These are phyloP conservation scores for Anguilla obscura DNA, from an alignment of 2,797 vertebrate species.

Conservation along the genomic window DNA sequence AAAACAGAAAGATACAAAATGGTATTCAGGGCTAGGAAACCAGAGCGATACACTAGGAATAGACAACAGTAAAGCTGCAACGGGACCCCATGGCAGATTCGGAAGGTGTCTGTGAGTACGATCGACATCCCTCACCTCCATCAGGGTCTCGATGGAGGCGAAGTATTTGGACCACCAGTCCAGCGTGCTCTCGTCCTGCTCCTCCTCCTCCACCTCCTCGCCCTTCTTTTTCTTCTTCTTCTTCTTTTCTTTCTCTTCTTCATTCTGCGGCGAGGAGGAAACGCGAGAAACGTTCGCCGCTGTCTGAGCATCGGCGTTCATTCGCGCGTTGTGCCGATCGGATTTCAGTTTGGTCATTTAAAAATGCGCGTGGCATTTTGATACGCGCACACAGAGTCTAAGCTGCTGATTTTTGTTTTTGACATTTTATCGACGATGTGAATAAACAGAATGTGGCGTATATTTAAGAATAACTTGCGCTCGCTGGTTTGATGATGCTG, in stretches of 20 bases:
- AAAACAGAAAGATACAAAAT: background rate
- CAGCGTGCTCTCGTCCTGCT: constrained; percentile 88
- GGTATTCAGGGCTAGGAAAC: too few species aligned
- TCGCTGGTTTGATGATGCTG: background rate
- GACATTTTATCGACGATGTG: background rate
- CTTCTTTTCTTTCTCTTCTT: constrained; percentile 79
- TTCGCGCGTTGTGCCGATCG: background rate
- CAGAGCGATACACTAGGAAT: too few species aligned
- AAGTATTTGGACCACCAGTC: constrained; percentile 99
- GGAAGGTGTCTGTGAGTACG: background rate
- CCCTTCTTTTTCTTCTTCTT: constrained; percentile 90
- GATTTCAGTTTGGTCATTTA: too few species aligned
- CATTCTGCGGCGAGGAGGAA: constrained; percentile 66
- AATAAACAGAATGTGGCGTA: background rate
- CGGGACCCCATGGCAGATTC: background rate
- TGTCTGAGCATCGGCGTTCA: background rate
- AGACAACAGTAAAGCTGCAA: too few species aligned
- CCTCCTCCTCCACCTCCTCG: constrained; percentile 85
- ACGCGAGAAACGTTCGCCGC: background rate
- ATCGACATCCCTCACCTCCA: constrained; percentile 77
- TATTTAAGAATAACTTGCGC: background rate
- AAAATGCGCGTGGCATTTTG: too few species aligned
- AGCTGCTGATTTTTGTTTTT: background rate
- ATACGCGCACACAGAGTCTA: too few species aligned
- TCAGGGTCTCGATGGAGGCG: constrained; percentile 92